Evolutionary conservation across 2,113 vertebrate species (phyloP), one percentile per base, ranked within the genome.

Genomic region (Lophotis ruficrista): DNA sequence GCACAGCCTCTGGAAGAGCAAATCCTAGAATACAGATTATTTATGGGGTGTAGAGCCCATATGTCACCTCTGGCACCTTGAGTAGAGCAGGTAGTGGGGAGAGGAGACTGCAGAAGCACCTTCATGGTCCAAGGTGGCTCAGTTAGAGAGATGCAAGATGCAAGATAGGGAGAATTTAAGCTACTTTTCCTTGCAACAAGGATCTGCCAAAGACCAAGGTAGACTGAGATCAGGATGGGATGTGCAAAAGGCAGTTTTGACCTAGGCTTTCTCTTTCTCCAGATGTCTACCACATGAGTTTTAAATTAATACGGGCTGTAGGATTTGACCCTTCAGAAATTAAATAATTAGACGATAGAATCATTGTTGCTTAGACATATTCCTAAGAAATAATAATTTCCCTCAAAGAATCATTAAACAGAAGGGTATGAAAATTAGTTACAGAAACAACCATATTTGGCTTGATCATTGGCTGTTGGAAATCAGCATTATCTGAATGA

Each of bases 171-270:
- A 88, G 37, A 80, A 50, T 50, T 77, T 30, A 37, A 25, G n/a
- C 8, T 37, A 16, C 5, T 62, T 80, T n/a, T 7, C 56, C 31
- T 62, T 9, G 7, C 20, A 47, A 10, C 0, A 2, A 45, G 45
- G 20, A 16, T 27, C 47, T 58, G 54, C 5, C 0, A 0, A 50
- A 61, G 38, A 9, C 8, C 0, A 1, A 57, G 13, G 13, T 6
- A 73, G 51, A n/a, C 47, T 4, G 16, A 70, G 60, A 61, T 72
- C 53, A 45, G 19, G 22, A 51, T 15, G 33, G 24, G 41, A 45
- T 38, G 21, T 3, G 10, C 37, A 50, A 86, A 80, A 70, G 20
- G 12, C 50, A n/a, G 24, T 51, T 87, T 65, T 70, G 41, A 70
- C 27, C 4, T 22, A 35, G 22, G 14, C 1, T 83, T 83, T 77